Base-by-base conservation (phyloP, 1,140 invertebrate species). In the Anoplophora glabripennis region DNA sequence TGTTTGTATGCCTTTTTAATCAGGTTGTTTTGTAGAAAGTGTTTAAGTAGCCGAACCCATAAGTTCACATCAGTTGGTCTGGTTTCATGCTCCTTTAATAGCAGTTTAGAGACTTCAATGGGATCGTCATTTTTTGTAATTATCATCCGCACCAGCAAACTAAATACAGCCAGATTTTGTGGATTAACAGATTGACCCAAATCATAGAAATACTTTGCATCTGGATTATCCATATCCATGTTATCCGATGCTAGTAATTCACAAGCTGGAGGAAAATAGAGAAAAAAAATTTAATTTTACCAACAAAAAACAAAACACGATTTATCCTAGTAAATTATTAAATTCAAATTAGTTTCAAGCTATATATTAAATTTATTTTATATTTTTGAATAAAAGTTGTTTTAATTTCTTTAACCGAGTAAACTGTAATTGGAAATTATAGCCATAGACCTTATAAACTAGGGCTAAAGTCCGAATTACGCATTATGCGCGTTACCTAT, bases 161-260 rank as follows among this genome's bases (percentile, higher is more conserved):
- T 80, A 69, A 89, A 90, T 28, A 93, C 81, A 45, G 84, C 73
- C 36, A 87, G 84, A 77, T 90, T 83, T 70, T 87, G 82, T 33
- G 89, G 86, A 73, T 86, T 89, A 21, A 83, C 75, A 46, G 78
- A 78, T 69, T 90, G 85, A 8, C 87, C 89, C 74, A 87, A 81
- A 61, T 95, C 90, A 69, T 86, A 82, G 88, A 90, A 95, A 73
- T 89, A 90, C 70, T 83, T 80, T 0, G 84, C 86, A 61, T 78
- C 80, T 47, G 82, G 83, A 15, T 75, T 73, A 68, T 85, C 86
- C 48, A 85, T 72, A 41, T 70, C 73, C 1, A 83, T 71, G 36
- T 86, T 80, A 58, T 83, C 80, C 53, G 85, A 81, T 47, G 81
- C 76, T 61, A 93, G 78, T 34, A 95, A 74, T 74, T 93, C 87